Conservation (phyloP, 2,888 invertebrate genomes). For the Buathra laborator region DNA sequence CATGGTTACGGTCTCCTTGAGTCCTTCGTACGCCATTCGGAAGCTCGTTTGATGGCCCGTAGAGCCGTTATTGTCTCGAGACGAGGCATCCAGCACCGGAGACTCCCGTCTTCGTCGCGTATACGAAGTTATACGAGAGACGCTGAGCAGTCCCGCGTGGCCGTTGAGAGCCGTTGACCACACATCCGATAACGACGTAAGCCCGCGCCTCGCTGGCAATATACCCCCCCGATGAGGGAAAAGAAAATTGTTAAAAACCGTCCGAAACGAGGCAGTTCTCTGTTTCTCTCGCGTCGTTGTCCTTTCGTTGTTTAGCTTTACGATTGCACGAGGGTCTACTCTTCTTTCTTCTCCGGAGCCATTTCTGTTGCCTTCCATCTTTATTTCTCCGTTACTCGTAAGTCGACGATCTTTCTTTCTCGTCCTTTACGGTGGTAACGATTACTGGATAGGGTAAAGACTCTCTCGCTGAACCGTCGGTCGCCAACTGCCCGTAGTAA, state of each 20-base stretch:
- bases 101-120: conserved; percentile 60
- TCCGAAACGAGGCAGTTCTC: conserved; percentile 48
- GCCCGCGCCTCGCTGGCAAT: conserved; percentile 49
- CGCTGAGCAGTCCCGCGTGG: conserved; percentile 58
- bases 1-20: conserved; percentile 77
- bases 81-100: conserved; percentile 71
- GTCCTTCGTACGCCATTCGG: conserved; percentile 82
- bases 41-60: conserved; percentile 83
- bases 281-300: conserved; percentile 19
- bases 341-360: conserved; percentile 39
- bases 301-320: conserved; percentile 72
- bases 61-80: conserved; percentile 83
- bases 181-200: conserved; percentile 81
- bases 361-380: conserved; percentile 39
- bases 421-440: conserved; percentile 46
- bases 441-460: conserved; percentile 63
- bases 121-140: conserved; percentile 57
- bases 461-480: conserved; percentile 40
- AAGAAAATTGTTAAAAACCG: conserved; percentile 81
- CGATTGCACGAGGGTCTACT: conserved; percentile 48
- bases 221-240: conserved; percentile 30
- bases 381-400: conserved; percentile 28
- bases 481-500: conserved; percentile 35
- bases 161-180: conserved; percentile 79
- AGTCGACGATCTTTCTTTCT: conserved; percentile 30